Percentiles rank a stretch among this genome's conserved stretches.
Conservation (phyloP, 2,797 vertebrate species). For the Pipistrellus pygmaeus region DNA sequence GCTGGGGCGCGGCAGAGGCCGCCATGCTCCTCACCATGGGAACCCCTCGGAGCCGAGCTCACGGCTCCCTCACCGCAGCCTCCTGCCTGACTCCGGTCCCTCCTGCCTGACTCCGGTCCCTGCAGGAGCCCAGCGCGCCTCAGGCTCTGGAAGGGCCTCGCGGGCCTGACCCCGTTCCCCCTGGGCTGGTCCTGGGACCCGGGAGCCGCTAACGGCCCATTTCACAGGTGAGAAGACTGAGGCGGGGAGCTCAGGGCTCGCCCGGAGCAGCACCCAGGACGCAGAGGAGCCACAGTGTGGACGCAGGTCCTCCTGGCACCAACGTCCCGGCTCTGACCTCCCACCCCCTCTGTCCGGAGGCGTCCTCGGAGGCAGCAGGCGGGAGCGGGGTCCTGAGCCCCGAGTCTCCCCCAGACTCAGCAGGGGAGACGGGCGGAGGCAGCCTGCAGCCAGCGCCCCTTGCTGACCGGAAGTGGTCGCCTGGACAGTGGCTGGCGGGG, state of each 20-base stretch:
- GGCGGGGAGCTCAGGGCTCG: fast-evolving
- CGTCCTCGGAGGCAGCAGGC: background rate
- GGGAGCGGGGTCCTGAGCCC: fast-evolving
- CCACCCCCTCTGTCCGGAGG: fast-evolving
- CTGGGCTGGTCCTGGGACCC: fast-evolving
- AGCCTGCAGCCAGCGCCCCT: fast-evolving
- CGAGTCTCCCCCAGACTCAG: fast-evolving
- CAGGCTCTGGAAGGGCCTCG: too few species aligned
- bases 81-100: too few species aligned
- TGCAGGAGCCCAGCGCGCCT: background rate
- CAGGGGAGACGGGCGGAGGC: fast-evolving
- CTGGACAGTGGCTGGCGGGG: background rate
- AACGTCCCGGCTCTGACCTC: fast-evolving
- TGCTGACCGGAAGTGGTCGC: background rate
- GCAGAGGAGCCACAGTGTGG: fast-evolving
- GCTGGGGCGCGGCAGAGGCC: background rate
- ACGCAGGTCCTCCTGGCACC: fast-evolving
- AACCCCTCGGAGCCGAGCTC: too few species aligned
- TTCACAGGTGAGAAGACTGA: background rate
- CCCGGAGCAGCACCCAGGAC: fast-evolving
- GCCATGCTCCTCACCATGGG: fast-evolving
- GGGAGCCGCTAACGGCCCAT: background rate
- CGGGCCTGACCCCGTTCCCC: fast-evolving
- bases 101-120: too few species aligned
- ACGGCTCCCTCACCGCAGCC: background rate